These are phyloP conservation scores for Oopsacas minuta DNA, from an alignment of 37 sponge, comb jelly and placozoan species.

Conservation along the genomic window DNA sequence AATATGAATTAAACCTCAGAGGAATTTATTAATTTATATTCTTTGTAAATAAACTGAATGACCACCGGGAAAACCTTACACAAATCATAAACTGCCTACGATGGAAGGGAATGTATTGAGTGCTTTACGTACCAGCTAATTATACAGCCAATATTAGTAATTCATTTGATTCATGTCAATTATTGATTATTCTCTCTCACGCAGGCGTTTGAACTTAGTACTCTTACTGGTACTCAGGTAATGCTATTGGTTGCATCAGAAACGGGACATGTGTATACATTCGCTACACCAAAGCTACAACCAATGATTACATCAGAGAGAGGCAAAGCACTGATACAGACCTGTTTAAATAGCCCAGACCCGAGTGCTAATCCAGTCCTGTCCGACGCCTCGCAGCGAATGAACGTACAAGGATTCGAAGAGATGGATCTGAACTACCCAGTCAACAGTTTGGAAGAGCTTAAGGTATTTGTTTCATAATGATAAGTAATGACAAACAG, in stretches of 20 bases:
- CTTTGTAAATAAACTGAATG: too few species aligned
- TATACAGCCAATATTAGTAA: too few species aligned
- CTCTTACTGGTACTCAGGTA: conserved; percentile 96
- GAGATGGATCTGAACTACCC: conserved; percentile 90
- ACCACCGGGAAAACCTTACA: too few species aligned
- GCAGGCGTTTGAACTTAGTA: conserved; percentile 95
- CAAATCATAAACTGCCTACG: too few species aligned
- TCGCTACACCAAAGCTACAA: conserved; percentile 99
- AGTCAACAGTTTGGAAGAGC: conserved; percentile 49
- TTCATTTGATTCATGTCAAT: too few species aligned
- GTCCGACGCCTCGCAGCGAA: conserved; percentile 54
- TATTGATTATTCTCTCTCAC: not conserved
- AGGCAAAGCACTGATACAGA: conserved; percentile 98
- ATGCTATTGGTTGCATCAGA: conserved; percentile 99
- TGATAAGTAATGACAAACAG: too few species aligned
- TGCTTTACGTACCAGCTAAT: too few species aligned
- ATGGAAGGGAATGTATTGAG: too few species aligned
- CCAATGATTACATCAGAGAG: conserved; percentile 98
- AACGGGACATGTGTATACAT: conserved; percentile 99
- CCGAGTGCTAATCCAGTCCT: conserved; percentile 24
- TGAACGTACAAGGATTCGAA: conserved; percentile 79
- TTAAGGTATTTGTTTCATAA: conserved; percentile 37
- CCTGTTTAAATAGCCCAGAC: conserved; percentile 95
- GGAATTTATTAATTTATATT: too few species aligned
- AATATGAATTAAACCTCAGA: too few species aligned